Conservation (phyloP, 2,113 vertebrate genomes). For the Trinectes maculatus region DNA sequence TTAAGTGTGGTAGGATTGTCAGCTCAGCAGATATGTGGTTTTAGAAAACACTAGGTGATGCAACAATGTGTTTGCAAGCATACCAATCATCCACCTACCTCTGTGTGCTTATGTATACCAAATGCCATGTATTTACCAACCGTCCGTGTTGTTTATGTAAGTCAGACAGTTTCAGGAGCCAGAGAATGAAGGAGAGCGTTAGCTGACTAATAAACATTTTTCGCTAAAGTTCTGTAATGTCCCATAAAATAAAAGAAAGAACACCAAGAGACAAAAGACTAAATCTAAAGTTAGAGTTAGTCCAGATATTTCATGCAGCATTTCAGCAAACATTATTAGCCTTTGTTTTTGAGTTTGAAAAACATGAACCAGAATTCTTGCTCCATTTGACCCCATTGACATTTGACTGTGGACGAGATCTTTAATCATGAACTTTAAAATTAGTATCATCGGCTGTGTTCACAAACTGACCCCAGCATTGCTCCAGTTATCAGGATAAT, state of each 20-base stretch:
- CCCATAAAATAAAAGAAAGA: slow-evolving; percentile 14
- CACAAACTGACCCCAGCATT: slow-evolving; percentile 15
- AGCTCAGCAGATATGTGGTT: slow-evolving; percentile 56
- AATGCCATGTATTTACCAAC: slow-evolving; percentile 24
- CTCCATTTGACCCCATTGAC: too few relatives aligned
- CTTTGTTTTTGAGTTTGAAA: background rate
- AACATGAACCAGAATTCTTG: too few relatives aligned
- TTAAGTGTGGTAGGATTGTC: slow-evolving; percentile 39
- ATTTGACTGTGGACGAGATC: background rate
- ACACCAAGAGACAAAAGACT: background rate
- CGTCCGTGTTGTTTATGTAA: slow-evolving; percentile 51
- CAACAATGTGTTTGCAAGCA: slow-evolving; percentile 28
- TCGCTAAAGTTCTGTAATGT: background rate
- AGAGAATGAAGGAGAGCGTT: slow-evolving; percentile 6
- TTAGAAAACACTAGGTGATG: slow-evolving; percentile 58
- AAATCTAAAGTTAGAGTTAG: background rate
- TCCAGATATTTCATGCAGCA: background rate
- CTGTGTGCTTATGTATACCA: slow-evolving; percentile 58
- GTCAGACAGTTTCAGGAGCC: slow-evolving; percentile 22
- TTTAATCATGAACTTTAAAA: slow-evolving; percentile 20
- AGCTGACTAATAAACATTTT: background rate
- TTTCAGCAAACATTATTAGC: background rate
- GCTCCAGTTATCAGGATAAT: slow-evolving; percentile 38
- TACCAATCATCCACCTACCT: slow-evolving; percentile 45
- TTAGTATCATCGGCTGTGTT: background rate